These are phyloP conservation scores for Synanthedon formicaeformis DNA, from an alignment of 2,888 invertebrate species.

Conservation along the genomic window DNA sequence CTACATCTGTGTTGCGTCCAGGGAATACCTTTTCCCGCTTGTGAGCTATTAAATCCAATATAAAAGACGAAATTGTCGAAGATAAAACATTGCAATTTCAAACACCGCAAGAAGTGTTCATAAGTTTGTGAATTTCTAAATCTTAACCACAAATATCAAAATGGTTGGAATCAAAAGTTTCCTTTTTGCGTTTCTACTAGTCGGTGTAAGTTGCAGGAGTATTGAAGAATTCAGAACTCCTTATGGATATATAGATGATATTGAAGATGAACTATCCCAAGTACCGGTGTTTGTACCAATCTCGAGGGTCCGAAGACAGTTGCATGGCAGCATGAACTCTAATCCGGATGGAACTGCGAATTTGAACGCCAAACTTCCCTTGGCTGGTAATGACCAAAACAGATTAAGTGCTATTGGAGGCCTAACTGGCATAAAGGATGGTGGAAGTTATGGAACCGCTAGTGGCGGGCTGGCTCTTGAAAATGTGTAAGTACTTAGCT, in stretches of 20 bases:
- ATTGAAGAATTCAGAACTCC: not conserved
- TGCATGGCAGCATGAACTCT: conserved; percentile 10
- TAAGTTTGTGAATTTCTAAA: not conserved
- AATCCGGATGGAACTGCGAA: conserved; percentile 17
- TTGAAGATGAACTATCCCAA: not conserved
- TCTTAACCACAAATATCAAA: not conserved
- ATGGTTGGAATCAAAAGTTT: conserved; percentile 1
- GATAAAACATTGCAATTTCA: not conserved
- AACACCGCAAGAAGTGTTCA: not conserved
- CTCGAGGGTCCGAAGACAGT: conserved; percentile 14
- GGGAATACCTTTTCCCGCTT: conserved; percentile 1
- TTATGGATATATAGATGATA: not conserved
- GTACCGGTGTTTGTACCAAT: not conserved
- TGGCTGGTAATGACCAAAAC: conserved; percentile 21
- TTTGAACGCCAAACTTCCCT: conserved; percentile 17
- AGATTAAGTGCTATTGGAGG: conserved; percentile 24
- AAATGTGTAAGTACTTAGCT: too few species aligned
- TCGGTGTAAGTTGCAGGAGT: not conserved
- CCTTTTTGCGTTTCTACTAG: not conserved
- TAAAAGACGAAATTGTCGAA: not conserved
- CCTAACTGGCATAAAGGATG: conserved; percentile 6
- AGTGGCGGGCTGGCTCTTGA: conserved; percentile 28
- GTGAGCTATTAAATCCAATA: not conserved
- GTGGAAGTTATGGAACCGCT: conserved; percentile 16
- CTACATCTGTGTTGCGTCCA: conserved; percentile 14